Evolutionary conservation across 2,113 vertebrate species (phyloP), one percentile per base, ranked within the genome.

Genomic region (Stictonetta naevosa): DNA sequence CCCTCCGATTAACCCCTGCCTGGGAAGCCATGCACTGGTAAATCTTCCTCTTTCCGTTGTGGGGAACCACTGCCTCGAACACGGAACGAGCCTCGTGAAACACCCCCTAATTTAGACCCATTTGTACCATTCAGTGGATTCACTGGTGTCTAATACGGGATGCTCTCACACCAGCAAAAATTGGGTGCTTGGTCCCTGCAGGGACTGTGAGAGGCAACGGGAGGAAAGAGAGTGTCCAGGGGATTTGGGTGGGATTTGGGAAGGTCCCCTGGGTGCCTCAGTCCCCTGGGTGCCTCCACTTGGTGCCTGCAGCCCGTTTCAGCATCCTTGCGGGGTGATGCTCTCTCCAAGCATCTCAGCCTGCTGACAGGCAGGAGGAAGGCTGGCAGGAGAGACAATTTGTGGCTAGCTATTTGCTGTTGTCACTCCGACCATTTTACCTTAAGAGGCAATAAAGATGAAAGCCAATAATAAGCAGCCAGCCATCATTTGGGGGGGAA

Each of bases 401-500:
- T 62, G 80, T 68, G 88, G 34, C 85, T 6, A 29, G 76, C 64
- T 75, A 0, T 94, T 96, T 46, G 90, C 86, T 75, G 86, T 14
- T 93, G 93, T 94, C 90, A 62, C 83, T 88, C 86, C 80, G 12
- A 21, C 83, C 88, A 23, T 81, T 95, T 83, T 79, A 92, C 90
- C 96, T 89, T 84, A 86, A 62, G 73, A 91, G 90, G 93, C 92
- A 94, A 94, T 96, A 86, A 95, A 93, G 86, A 84, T 95, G 95
- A 96, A 96, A 96, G 95, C 58, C 95, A 90, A 78, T 94, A 97
- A 97, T 92, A 62, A 96, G 80, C 86, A 92, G 58, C 5, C 85
- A 93, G 92, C 42, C 90, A 78, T 72, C 56, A 8, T 67, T 53
- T 60, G 4, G 6, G 42, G 40, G 63, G 40, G 10, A 1, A 89